Evolutionary conservation across 2,888 invertebrate species (phyloP), one percentile per base, ranked within the genome.

Genomic region (Corbicula japonica): DNA sequence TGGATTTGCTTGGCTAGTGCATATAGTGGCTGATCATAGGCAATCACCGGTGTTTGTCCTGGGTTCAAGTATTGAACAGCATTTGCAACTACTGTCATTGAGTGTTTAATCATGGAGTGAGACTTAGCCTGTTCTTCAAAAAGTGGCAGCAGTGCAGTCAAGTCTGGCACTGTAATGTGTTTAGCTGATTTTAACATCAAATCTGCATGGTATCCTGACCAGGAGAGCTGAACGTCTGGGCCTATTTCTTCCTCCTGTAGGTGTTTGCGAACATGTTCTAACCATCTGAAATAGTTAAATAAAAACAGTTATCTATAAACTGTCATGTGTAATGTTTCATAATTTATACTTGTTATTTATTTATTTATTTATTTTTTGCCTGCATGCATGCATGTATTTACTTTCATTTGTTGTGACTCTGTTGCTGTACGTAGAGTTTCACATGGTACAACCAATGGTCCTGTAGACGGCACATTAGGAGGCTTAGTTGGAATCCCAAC

Each of bases 1-100:
- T 88, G 87, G 1, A 87, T 71, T 52, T 83, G 58, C 48, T 87
- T 88, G n/a, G 85, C 85, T n/a, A 87, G 5, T n/a, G 88, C 86
- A 78, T 62, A 89, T 2, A 89, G 38, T 50, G 86, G 88, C 56
- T 87, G 83, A 46, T 88, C 87, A 41, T 15, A 41, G 54, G 54
- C 54, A 54, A 21, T 18, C 3, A 54, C 5, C 30, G 54, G 54
- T 4, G 26, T 23, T 18, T 23, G 54, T 3, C 8, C 54, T 23
- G 54, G 54, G 28, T 54, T 54, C n/a, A 54, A 28, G 30, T 54
- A 30, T 6, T 23, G 18, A 4, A 54, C 26, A 28, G 26, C 28
- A 10, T n/a, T 54, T n/a, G 15, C 10, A 10, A 54, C 26, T 21
- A 54, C 28, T 10, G 5, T 54, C 54, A 54, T 54, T 23, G 54